Base-by-base conservation (phyloP, 92 coral and sea anemone species). In the Plumapathes pennacea region DNA sequence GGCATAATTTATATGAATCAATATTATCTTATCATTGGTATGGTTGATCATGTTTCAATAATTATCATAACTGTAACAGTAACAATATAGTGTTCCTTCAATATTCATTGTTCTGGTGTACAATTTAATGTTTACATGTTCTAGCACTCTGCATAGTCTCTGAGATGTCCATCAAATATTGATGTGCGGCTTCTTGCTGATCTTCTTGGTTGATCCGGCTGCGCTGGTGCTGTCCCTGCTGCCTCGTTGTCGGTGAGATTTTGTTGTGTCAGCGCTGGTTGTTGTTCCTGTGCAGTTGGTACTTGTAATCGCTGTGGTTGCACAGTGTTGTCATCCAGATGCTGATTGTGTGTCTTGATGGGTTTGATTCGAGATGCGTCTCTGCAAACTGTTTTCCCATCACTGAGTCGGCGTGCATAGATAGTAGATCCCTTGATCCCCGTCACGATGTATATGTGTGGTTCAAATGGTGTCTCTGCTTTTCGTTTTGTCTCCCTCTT, bases 401-500 rank as follows among this genome's bases (percentile, higher is more conserved):
- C 77, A 4, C 33, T 50, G 12, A 77, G 20, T 45, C 84, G 58
- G 46, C 77, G 60, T 9, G 84, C 77, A 60, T 57, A 49, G 78
- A 77, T 58, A 0, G 77, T 77, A 1, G 84, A 77, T 39, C 84
- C 64, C 31, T 69, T 77, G 1, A 69, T 21, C 19, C 52, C 21
- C 11, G 84, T 77, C n/a, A 60, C 42, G 0, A 68, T 20, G 44
- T 77, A 77, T 24, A 77, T 69, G 72, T 77, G 57, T 31, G 77
- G 84, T 55, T 77, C 77, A 21, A 26, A 77, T 27, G 71, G 63
- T 46, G 77, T 68, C 57, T 77, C 57, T 4, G 43, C 76, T 74
- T 80, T 76, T 46, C 52, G 26, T 55, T 76, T 69, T 32, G 29
- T 77, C 17, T 83, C 79, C 14, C 76, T 56, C 32, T 77, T 83